Base-by-base conservation (phyloP, 1,140 invertebrate species). In the Samia ricini region DNA sequence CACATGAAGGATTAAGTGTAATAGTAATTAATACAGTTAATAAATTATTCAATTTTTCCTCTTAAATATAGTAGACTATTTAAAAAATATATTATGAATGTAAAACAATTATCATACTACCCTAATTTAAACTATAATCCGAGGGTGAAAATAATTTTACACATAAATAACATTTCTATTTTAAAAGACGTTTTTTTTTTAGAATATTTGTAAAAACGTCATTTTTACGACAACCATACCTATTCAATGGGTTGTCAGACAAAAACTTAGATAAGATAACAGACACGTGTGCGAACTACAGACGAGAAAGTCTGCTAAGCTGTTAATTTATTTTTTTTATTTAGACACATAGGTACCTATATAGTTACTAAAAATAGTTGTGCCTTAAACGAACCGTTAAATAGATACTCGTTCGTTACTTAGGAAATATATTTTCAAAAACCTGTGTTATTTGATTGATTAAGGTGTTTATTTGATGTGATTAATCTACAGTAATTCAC, bases 181-280 rank as follows among this genome's bases (percentile, higher is more conserved):
- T 42, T 42, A 42, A 15, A 42, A 42, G 33, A 42, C 33, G 33
- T 42, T 42, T n/a, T n/a, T n/a, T n/a, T n/a, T n/a, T n/a, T n/a
- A 12, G n/a, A 42, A 2, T 15, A 42, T 15, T 42, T 42, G 33
- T 5, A 49, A 49, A 61, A 66, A 61, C 36, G 58, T 61, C 58
- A 64, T 21, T 36, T 62, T 67, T 51, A 60, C 22, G 60, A 63
- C 52, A 56, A 15, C 23, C 18, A 21, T 64, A 49, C 63, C 58
- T 58, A 69, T 20, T 42, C 69, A 63, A 69, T 69, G 63, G 63
- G 26, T 61, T 71, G 56, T 59, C 42, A 64, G 36, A 71, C 60
- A 68, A 75, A 69, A 69, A 64, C 36, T 15, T 23, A 60, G 79
- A 79, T 81, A 75, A 81, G 75, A 73, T 78, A 77, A 68, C 20